Evolutionary conservation across 2,888 invertebrate species (phyloP).

Genomic region (Drosophila buzzatii): DNA sequence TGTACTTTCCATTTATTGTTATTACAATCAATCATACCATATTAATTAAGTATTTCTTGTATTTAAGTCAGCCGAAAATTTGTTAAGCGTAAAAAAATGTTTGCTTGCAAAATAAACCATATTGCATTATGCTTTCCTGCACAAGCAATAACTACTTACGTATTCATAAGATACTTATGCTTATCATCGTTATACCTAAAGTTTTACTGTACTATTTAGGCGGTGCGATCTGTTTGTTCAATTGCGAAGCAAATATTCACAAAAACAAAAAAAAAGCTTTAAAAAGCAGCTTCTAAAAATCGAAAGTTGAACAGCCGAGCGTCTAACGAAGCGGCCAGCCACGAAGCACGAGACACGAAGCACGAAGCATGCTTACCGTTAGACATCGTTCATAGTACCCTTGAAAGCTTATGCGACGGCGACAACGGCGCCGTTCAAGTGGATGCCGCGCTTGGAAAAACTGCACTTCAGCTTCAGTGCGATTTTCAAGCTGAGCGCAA

Average conservation of each 20-base stretch:
- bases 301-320: slow-evolving; percentile 59
- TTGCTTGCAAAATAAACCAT: slow-evolving; percentile 69
- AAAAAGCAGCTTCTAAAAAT: slow-evolving; percentile 57
- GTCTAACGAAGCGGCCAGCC: background rate
- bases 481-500: slow-evolving; percentile 67
- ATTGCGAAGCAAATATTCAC: slow-evolving; percentile 20
- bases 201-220: slow-evolving; percentile 45
- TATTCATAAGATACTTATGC: slow-evolving; percentile 40
- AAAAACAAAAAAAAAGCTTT: slow-evolving; percentile 47
- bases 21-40: slow-evolving; percentile 7
- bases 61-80: slow-evolving; percentile 20
- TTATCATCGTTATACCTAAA: slow-evolving; percentile 42
- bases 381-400: slow-evolving; percentile 54
- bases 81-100: slow-evolving; percentile 53
- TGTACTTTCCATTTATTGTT: background rate
- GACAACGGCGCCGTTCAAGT: slow-evolving; percentile 47
- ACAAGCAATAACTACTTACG: slow-evolving; percentile 32
- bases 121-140: slow-evolving; percentile 51
- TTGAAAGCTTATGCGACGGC: slow-evolving; percentile 68
- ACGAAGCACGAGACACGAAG: slow-evolving; percentile 4
- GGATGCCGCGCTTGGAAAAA: slow-evolving; percentile 58
- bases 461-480: slow-evolving; percentile 71
- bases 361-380: slow-evolving; percentile 48
- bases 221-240: slow-evolving; percentile 20
- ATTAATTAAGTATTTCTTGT: slow-evolving; percentile 15